phyloP scores from a whole-genome alignment of 2,888 invertebrate species.

The Syrphus vitripennis region DNA sequence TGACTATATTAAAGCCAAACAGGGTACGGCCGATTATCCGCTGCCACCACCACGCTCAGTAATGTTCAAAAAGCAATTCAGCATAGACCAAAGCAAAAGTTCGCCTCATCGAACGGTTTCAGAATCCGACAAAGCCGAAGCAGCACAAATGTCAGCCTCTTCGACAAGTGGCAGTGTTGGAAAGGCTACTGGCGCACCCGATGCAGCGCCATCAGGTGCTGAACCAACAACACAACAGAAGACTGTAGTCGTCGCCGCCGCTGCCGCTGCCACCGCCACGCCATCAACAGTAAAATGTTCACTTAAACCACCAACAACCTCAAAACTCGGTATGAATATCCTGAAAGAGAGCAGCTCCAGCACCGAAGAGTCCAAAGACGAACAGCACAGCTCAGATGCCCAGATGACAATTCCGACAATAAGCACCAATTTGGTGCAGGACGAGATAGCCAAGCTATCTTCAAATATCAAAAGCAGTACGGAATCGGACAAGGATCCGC shows the following conservation, averaged over 20 bases:
- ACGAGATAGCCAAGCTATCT: conserved; percentile 81
- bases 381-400: conserved; percentile 73
- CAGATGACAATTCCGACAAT: conserved; percentile 78
- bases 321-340: conserved; percentile 79
- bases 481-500: conserved; percentile 81
- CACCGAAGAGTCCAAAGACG: conserved; percentile 80
- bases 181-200: conserved; percentile 21
- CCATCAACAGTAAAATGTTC: conserved; percentile 76
- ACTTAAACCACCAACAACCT: conserved; percentile 77
- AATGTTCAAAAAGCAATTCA: conserved; percentile 81
- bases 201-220: not conserved
- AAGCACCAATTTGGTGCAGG: conserved; percentile 80
- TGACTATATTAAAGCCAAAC: conserved; percentile 74
- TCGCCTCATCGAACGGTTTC: conserved; percentile 74
- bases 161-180: conserved; percentile 49
- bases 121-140: conserved; percentile 71
- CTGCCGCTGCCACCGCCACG: conserved; percentile 73
- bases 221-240: conserved; percentile 49
- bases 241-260: conserved; percentile 73
- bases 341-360: conserved; percentile 81
- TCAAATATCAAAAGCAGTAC: conserved; percentile 81
- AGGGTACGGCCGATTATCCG: conserved; percentile 73
- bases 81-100: conserved; percentile 80
- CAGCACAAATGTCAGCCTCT: conserved; percentile 48
- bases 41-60: conserved; percentile 77